Evolutionary conservation across 2,888 invertebrate genomes (phyloP).

Genomic region (Chouioia cunea): DNA sequence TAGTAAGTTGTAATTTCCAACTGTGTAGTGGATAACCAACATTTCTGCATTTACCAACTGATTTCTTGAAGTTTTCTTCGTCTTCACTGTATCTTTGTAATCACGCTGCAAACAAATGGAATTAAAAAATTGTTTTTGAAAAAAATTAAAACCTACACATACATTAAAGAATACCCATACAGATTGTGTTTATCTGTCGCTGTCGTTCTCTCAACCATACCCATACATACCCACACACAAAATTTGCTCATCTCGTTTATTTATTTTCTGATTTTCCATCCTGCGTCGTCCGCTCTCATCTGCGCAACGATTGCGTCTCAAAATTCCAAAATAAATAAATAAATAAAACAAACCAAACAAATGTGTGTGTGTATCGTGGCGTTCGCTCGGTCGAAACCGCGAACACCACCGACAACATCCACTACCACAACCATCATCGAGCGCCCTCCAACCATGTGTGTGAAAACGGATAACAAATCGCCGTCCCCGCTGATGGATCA

Average conservation of each 20-base stretch:
- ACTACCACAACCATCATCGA: slow-evolving; percentile 53
- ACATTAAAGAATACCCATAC: slow-evolving; percentile 7
- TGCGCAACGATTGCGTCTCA: slow-evolving; percentile 5
- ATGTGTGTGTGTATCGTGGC: slow-evolving; percentile 36
- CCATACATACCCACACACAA: background rate
- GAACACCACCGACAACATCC: slow-evolving; percentile 52
- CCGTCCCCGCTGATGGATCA: slow-evolving; percentile 35
- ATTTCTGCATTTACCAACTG: background rate
- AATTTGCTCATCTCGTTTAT: slow-evolving; percentile 24
- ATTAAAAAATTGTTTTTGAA: slow-evolving; percentile 1
- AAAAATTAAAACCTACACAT: background rate
- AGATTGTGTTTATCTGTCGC: slow-evolving; percentile 19
- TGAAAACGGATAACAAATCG: slow-evolving; percentile 26
- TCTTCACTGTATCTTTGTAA: slow-evolving; percentile 19
- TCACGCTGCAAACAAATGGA: slow-evolving; percentile 4
- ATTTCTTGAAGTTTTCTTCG: slow-evolving; percentile 24
- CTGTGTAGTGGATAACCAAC: slow-evolving; percentile 1
- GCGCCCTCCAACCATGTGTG: slow-evolving; percentile 48
- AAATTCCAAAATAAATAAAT: no score
- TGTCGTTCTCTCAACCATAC: slow-evolving; percentile 8
- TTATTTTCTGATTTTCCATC: slow-evolving; percentile 24
- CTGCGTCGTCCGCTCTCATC: slow-evolving; percentile 13
- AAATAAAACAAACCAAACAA: no score
- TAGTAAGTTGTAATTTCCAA: slow-evolving; percentile 2
- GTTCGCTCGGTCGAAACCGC: slow-evolving; percentile 65